Evolutionary conservation across 1,140 invertebrate species (phyloP).

Genomic region (Amphibalanus amphitrite): DNA sequence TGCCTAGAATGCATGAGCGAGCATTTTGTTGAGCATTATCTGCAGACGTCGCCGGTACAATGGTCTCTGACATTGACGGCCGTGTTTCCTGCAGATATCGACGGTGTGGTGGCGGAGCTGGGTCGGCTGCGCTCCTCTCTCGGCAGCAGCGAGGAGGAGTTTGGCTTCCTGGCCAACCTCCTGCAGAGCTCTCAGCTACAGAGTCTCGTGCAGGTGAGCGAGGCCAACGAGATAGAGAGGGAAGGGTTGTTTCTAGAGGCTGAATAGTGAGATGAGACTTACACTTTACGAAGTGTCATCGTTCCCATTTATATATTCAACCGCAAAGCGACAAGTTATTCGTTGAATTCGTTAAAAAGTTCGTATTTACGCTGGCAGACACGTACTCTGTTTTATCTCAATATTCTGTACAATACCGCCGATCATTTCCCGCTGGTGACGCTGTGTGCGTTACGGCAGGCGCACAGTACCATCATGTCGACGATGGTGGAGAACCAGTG

Average conservation of each 20-base stretch:
- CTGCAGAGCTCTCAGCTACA: conserved; percentile 73
- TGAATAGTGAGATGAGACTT: no score
- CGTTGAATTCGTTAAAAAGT: neutral
- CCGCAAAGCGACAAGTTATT: no score
- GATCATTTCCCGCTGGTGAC: neutral
- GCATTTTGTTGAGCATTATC: no score
- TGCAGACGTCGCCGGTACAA: no score
- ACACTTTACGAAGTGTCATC: no score
- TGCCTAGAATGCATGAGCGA: no score
- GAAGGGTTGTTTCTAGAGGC: no score
- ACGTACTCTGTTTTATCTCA: no score
- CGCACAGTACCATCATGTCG: neutral
- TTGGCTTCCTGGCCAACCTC: conserved; percentile 63
- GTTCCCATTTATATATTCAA: no score
- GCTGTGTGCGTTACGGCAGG: neutral
- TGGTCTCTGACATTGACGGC: conserved; percentile 9
- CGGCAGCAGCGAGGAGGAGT: conserved; percentile 48
- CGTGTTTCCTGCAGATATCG: neutral
- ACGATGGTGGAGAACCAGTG: conserved; percentile 32
- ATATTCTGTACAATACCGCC: no score
- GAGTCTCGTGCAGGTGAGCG: conserved; percentile 73
- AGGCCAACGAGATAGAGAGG: no score
- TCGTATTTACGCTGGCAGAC: neutral
- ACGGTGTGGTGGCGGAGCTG: conserved; percentile 20
- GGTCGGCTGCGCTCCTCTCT: conserved; percentile 20